phyloP scores from a whole-genome alignment of 2,797 vertebrate genomes.

The Lates japonicus region DNA sequence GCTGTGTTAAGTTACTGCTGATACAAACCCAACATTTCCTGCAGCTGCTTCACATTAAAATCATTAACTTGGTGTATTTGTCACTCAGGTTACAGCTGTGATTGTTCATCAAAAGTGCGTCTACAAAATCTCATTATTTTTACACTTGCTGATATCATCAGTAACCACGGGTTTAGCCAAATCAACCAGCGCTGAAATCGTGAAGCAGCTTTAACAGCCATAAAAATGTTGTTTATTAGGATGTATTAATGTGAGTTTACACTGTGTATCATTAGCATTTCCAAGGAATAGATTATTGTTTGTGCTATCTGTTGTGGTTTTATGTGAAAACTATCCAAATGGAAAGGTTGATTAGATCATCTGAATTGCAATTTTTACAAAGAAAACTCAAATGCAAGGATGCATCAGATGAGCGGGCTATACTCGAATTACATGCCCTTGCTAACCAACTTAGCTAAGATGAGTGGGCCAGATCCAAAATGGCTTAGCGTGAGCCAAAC shows the following conservation, averaged over 20 bases:
- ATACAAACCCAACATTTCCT: not conserved
- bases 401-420: not conserved
- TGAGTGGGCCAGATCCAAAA: constrained; percentile 24
- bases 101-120: too few species aligned
- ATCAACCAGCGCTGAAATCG: not conserved
- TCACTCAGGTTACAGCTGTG: not conserved
- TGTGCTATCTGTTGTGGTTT: not conserved
- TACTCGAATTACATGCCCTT: not conserved
- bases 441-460: constrained; percentile 13
- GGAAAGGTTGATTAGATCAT: not conserved
- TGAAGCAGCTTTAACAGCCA: not conserved
- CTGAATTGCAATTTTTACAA: not conserved
- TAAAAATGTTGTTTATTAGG: not conserved
- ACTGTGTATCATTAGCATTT: not conserved
- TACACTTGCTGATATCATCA: too few species aligned
- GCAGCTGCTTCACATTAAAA: not conserved
- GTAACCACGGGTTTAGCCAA: not conserved
- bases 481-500: constrained; percentile 28
- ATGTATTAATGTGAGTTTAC: not conserved
- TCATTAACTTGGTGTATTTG: not conserved
- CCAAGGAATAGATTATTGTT: not conserved
- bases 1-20: not conserved
- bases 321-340: not conserved
- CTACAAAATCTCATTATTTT: too few species aligned
- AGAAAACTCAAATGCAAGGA: not conserved